Evolutionary conservation across 1,140 invertebrate species (phyloP).

Genomic region (Holotrichia oblita): DNA sequence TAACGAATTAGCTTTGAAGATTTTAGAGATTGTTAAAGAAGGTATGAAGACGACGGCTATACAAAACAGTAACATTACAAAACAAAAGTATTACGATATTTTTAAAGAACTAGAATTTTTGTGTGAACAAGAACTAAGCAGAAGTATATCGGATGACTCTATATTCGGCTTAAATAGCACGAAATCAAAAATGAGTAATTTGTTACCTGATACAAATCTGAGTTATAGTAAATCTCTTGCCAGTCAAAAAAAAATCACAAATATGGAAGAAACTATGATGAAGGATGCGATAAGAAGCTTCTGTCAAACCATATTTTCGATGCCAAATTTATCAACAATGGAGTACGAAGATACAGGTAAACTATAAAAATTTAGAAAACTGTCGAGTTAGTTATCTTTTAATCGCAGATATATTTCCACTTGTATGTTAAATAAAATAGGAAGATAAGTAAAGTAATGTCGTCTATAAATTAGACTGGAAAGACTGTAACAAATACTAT

Average conservation of each 20-base stretch:
- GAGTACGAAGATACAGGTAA: constrained; percentile 37
- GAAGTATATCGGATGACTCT: constrained; percentile 14
- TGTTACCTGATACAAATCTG: background rate
- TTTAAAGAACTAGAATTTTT: constrained; percentile 16
- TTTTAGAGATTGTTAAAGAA: constrained; percentile 27
- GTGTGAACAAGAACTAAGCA: constrained; percentile 29
- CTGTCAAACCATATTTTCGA: background rate
- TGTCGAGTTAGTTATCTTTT: too few relatives aligned
- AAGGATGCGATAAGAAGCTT: constrained; percentile 23
- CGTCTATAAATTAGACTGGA: too few relatives aligned
- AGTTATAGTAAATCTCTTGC: background rate
- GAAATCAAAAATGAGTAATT: background rate
- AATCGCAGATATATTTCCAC: too few relatives aligned
- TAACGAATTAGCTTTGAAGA: constrained; percentile 21
- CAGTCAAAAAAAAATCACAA: background rate
- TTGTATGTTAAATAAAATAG: too few relatives aligned
- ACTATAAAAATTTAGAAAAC: background rate
- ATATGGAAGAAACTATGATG: constrained; percentile 18
- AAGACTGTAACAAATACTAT: too few relatives aligned
- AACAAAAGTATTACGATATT: background rate
- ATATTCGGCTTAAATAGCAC: background rate
- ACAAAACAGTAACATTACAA: background rate
- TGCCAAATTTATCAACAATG: background rate
- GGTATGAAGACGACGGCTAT: background rate
- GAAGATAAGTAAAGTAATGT: too few relatives aligned